These are phyloP conservation scores for Erythrolamprus reginae DNA, from an alignment of 2,113 vertebrate genomes.

Conservation along the genomic window DNA sequence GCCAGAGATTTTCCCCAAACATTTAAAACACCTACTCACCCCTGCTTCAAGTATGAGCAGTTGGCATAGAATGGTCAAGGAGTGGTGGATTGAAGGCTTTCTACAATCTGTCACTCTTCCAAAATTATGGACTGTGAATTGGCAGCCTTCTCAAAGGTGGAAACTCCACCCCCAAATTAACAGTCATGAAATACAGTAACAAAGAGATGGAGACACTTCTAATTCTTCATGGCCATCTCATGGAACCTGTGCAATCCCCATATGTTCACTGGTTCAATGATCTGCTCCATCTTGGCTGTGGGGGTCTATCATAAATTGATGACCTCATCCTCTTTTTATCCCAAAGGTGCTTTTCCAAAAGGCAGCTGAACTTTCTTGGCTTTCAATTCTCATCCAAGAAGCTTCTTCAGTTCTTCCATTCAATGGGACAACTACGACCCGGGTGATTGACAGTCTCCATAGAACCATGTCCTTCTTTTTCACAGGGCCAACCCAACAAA, in stretches of 20 bases:
- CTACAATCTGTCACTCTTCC: not conserved
- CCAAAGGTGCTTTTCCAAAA: not conserved
- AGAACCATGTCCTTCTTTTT: not conserved
- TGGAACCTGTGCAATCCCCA: not conserved
- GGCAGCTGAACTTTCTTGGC: not conserved
- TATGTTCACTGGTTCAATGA: not conserved
- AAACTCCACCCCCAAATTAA: not conserved
- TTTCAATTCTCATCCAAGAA: not conserved
- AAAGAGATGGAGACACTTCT: not conserved
- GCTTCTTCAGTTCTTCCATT: not conserved
- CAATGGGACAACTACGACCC: not conserved
- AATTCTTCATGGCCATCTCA: not conserved
- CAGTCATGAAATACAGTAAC: not conserved
- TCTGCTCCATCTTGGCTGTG: not conserved
- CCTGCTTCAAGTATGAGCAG: not conserved
- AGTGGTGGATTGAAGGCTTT: not conserved
- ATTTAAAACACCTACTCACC: not conserved
- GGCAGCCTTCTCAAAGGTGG: not conserved
- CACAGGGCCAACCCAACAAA: not conserved
- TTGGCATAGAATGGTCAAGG: not conserved
- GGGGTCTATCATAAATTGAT: not conserved
- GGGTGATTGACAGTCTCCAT: not conserved
- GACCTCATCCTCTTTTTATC: not conserved
- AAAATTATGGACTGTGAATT: not conserved
- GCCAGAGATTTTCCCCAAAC: not conserved